Base-by-base conservation (phyloP, 2,113 vertebrate genomes). In the Numida meleagris region DNA sequence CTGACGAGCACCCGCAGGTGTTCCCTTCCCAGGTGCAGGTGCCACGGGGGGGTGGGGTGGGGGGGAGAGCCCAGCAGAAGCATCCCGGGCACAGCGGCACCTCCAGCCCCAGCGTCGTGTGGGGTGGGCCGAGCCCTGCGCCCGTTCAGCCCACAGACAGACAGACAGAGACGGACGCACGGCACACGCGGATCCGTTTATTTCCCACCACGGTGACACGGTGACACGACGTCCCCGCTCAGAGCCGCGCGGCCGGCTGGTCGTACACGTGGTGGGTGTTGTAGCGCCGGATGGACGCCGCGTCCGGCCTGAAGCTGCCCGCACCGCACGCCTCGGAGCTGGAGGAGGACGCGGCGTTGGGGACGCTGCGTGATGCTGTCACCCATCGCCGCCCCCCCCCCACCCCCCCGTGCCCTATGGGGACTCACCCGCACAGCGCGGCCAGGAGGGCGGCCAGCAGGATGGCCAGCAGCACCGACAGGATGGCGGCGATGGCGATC, bases 401-500 rank as follows among this genome's bases (percentile, higher is more conserved):
- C 18, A 3, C 29, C 18, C 13, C 46, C 16, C 14, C 4, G 24
- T 27, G 36, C 38, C 11, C 61, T 11, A 12, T 31, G 36, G 10
- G 12, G 61, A 40, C 61, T 90, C 82, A 97, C 97, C 94, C 53
- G 25, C 75, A 85, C 66, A 97, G 29, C 63, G 34, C 36, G 48
- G 92, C 63, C 7, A 97, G 34, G 42, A 98, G 88, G 9, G 34
- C 38, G 0, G 91, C 91, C 43, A 98, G 89, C n/a, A 98, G 77
- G 53, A 96, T 1, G n/a, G 97, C 95, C 2, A 96, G 65, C 55
- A 98, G 94, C 86, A 97, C 84, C 17, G 97, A 96, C 62, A 97
- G 93, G 63, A 98, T 86, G 83, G 96, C 10, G 23, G 96, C 90
- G 90, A 98, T 93, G 86, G 96, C 84, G 12, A 96, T 96, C 94